Conservation (phyloP, 2,797 vertebrate species). For the Argya squamiceps region DNA sequence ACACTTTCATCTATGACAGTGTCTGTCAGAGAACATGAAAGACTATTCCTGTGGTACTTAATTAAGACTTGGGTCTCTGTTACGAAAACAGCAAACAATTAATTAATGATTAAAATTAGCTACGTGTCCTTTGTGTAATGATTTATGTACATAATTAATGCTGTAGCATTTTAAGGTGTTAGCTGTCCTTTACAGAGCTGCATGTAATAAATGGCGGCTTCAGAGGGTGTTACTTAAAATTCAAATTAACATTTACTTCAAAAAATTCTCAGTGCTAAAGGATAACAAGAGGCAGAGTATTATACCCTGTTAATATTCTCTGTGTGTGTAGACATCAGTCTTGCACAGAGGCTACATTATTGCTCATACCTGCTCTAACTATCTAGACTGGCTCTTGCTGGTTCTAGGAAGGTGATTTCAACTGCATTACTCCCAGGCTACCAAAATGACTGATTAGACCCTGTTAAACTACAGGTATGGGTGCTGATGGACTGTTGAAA, state of each 20-base stretch:
- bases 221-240: slow-evolving; percentile 1
- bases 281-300: neutral
- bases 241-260: neutral
- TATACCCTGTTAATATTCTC: neutral
- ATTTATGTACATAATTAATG: slow-evolving; percentile 63
- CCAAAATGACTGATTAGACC: neutral
- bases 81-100: slow-evolving; percentile 59
- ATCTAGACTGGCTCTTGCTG: neutral
- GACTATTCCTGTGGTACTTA: slow-evolving; percentile 60
- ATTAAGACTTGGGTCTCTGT: slow-evolving; percentile 55
- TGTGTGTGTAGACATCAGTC: neutral
- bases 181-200: neutral
- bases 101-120: slow-evolving; percentile 64
- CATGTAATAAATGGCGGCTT: slow-evolving; percentile 10
- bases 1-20: slow-evolving; percentile 31
- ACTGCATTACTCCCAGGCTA: neutral
- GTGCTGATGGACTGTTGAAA: neutral
- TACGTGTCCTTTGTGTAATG: slow-evolving; percentile 19
- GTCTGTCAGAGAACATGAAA: slow-evolving; percentile 55
- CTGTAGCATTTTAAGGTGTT: slow-evolving; percentile 31
- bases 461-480: accelerated
- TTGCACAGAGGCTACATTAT: neutral
- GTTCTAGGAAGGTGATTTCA: neutral
- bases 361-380: neutral
- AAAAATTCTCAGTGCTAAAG: neutral